Evolutionary conservation across 2,797 vertebrate genomes (phyloP), one percentile per base, ranked within the genome.

Genomic region (Tinamus major): DNA sequence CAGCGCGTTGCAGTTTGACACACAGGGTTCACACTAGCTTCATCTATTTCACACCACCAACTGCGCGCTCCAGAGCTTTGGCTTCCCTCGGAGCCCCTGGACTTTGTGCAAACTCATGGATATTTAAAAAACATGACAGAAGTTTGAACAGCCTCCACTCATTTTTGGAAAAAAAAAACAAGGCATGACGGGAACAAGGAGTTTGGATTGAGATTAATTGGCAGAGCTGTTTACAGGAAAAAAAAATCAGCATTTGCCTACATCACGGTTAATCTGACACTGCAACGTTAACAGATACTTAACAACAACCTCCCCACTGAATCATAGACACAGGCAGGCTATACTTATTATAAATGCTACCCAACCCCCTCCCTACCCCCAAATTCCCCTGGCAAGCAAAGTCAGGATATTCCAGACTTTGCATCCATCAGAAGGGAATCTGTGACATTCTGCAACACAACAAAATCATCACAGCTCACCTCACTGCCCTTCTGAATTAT

Each of bases 401-500:
- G 19, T 62, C 27, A 64, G 31, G 41, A 62, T 83, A 93, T 93
- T 72, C 29, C 79, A 92, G 55, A 12, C 42, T 48, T 18, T 87
- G 94, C 71, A 63, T 74, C 53, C 62, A 84, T 42, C 8, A 8
- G 41, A 92, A 77, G 35, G 85, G 46, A 93, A 94, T 31, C 48
- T 46, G 29, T 67, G 53, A 68, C 0, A 0, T 85, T 92, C 61
- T 83, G 35, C 33, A 87, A 77, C 24, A 68, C 24, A 83, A 21
- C 53, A 86, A 14, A 51, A 49, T 49, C 27, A 78, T 75, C 87
- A 89, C 46, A 88, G 74, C 48, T 90, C 82, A 69, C 78, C 48
- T 90, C 82, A 67, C 78, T 83, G 63, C 76, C 78, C 85, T 88
- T 79, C 71, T 93, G 82, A 74, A 90, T 91, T 79, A 51, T 29